These are phyloP conservation scores for Squalus acanthias DNA, from an alignment of 2,797 vertebrate genomes.

Conservation along the genomic window DNA sequence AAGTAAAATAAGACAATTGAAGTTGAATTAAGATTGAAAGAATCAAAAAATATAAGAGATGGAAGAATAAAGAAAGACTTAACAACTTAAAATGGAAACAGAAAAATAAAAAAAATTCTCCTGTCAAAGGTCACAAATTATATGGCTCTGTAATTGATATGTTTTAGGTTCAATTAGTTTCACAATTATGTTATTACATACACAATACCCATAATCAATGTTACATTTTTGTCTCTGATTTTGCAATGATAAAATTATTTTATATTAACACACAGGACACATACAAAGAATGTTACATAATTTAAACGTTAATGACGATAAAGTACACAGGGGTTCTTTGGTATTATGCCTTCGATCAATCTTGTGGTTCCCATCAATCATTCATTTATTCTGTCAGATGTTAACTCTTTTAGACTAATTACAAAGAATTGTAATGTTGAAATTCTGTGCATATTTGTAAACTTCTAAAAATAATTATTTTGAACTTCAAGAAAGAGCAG, in stretches of 20 bases:
- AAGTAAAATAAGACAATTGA: background rate
- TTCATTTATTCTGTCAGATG: slow-evolving; percentile 50
- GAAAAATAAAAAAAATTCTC: background rate
- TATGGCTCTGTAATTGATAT: slow-evolving; percentile 24
- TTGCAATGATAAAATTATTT: slow-evolving; percentile 7
- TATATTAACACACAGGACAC: slow-evolving; percentile 43
- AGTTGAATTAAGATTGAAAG: background rate
- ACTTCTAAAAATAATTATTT: slow-evolving; percentile 20
- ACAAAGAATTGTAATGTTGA: slow-evolving; percentile 28
- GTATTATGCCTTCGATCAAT: slow-evolving; percentile 58
- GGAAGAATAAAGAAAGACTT: background rate
- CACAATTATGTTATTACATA: background rate
- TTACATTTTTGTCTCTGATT: slow-evolving; percentile 18
- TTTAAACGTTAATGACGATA: slow-evolving; percentile 55
- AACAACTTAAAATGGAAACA: background rate
- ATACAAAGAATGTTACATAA: slow-evolving; percentile 49
- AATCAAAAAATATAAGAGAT: background rate
- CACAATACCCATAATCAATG: slow-evolving; percentile 21
- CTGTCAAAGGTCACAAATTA: slow-evolving; percentile 14
- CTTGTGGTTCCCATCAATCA: slow-evolving; percentile 57
- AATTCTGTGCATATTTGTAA: slow-evolving; percentile 16
- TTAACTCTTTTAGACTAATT: slow-evolving; percentile 16
- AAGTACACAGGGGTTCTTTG: slow-evolving; percentile 58
- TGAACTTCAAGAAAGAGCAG: slow-evolving; percentile 30
- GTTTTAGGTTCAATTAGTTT: slow-evolving; percentile 14